Percentiles rank a stretch among this genome's conserved stretches.
These are phyloP conservation scores for Peromyscus californicus DNA, from an alignment of 2,113 vertebrate genomes.

Conservation along the genomic window DNA sequence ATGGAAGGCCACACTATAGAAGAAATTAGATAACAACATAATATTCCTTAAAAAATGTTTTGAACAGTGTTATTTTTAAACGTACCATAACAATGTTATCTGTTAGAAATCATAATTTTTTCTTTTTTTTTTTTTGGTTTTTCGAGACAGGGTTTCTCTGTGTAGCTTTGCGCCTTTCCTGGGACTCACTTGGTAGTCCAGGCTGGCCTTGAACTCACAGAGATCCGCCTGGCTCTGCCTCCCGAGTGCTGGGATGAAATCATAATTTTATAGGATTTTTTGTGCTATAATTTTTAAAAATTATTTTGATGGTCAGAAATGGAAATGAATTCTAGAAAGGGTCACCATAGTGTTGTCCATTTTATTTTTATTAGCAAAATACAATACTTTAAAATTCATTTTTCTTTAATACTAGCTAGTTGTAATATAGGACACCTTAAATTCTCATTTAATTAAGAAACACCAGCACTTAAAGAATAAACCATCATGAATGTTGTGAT, in stretches of 20 bases:
- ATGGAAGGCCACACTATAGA: background rate
- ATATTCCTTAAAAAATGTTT: background rate
- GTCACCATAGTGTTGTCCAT: background rate
- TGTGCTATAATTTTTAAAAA: background rate
- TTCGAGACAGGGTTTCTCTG: too few species aligned
- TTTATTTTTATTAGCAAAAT: background rate
- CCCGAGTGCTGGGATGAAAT: too few species aligned
- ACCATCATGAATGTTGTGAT: background rate
- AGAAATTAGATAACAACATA: background rate
- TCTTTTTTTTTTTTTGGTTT: too few species aligned
- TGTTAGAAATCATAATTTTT: background rate
- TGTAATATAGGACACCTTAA: background rate
- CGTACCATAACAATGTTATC: background rate
- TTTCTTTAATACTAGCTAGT: background rate
- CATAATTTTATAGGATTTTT: background rate
- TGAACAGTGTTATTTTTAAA: background rate
- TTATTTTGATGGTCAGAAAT: background rate
- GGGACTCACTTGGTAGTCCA: too few species aligned
- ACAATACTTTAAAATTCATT: background rate
- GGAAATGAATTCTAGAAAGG: background rate
- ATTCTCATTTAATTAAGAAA: background rate
- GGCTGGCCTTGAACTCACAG: too few species aligned
- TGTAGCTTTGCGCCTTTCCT: too few species aligned
- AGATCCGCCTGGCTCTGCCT: too few species aligned
- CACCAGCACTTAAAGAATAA: background rate